Evolutionary conservation across 2,797 vertebrate genomes (phyloP).

Genomic region (Sebastes nivosus): DNA sequence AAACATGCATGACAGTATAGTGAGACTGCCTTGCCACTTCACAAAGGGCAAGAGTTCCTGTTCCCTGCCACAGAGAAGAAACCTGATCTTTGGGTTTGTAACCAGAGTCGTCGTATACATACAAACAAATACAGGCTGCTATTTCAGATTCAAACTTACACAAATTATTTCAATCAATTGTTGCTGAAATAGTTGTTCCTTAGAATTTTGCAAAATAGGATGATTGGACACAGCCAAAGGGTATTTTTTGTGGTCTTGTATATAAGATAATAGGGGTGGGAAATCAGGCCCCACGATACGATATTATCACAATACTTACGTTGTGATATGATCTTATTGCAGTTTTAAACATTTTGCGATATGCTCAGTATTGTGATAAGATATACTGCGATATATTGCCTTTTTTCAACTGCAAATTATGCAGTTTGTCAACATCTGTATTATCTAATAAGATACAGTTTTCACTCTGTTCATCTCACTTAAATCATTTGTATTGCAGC

Average conservation of each 20-base stretch:
- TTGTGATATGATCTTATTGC: too few relatives aligned
- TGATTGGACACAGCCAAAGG: background rate
- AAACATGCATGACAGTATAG: background rate
- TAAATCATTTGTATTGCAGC: too few relatives aligned
- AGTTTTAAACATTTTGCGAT: too few relatives aligned
- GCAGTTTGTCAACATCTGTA: too few relatives aligned
- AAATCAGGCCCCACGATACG: too few relatives aligned
- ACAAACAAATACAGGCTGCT: background rate
- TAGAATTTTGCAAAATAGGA: background rate
- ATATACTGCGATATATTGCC: too few relatives aligned
- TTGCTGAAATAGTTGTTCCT: background rate
- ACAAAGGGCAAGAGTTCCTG: background rate
- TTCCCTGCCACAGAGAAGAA: background rate
- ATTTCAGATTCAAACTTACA: background rate
- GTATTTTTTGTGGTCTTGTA: background rate
- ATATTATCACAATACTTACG: rapidly evolving
- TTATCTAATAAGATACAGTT: too few relatives aligned
- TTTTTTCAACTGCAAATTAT: too few relatives aligned
- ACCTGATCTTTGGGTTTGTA: background rate
- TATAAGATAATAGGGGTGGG: too few relatives aligned
- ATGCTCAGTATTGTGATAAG: rapidly evolving
- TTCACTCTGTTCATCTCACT: too few relatives aligned
- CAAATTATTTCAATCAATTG: background rate
- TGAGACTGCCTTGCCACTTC: background rate
- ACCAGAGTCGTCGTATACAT: background rate